Evolutionary conservation across 2,113 vertebrate genomes (phyloP), one percentile per base, ranked within the genome.

Genomic region (Aepyceros melampus): DNA sequence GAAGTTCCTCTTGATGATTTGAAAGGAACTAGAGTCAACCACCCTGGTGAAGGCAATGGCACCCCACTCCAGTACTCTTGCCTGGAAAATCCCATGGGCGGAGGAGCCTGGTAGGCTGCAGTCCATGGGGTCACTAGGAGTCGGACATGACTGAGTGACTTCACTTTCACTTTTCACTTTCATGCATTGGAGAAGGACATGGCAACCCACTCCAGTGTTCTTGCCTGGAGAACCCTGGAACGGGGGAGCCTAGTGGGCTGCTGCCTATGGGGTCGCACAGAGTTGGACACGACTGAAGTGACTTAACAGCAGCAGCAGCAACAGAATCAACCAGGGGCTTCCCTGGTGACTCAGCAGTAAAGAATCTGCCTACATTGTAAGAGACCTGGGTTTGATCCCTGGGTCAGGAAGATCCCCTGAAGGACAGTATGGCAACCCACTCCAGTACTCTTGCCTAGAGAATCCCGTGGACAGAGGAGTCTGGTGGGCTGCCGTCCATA

Each of bases 241-340:
- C 0, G 3, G 33, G 7, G 31, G 31, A 64, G 62, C 62, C 62
- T 64, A 7, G 31, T 64, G 15, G 33, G 62, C 31, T 64, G 62
- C 62, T 7, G 1, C 17, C 62, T 64, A n/a, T 64, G 16, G 33
- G 7, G 15, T n/a, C 1, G 0, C 31, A 64, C 62, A n/a, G 62
- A 8, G 62, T 4, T 1, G 7, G 62, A n/a, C 62, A n/a, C 0
- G 15, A n/a, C 62, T 64, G 62, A n/a, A 64, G 33, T 8, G 15
- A n/a, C 62, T n/a, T 64, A 64, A 5, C 56, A 58, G 11, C 56
- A 55, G 55, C 7, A 58, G 31, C 62, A 62, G 62, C 62, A 64
- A 31, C 62, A n/a, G 62, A 64, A 33, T 64, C 62, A 64, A 64
- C 62, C 62, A 17, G 7, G 33, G 16, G 0, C 33, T 67, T 67